These are phyloP conservation scores for Pangasianodon hypophthalmus DNA, from an alignment of 2,113 vertebrate species.

Conservation along the genomic window DNA sequence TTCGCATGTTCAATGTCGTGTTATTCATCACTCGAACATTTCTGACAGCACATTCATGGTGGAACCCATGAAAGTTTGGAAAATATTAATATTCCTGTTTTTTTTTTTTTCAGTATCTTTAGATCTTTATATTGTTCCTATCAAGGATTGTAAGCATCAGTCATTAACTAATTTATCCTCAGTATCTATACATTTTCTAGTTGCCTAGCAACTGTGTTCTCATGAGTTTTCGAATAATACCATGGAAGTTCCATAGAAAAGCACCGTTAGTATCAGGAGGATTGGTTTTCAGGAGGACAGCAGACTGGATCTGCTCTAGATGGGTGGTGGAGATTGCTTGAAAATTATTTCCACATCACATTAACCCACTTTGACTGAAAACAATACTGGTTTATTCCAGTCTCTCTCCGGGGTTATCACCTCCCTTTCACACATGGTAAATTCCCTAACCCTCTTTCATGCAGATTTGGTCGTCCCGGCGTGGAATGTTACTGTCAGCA, in stretches of 20 bases:
- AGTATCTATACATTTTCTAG: not conserved
- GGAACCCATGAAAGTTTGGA: too few species aligned
- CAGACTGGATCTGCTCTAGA: too few species aligned
- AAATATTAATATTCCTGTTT: too few species aligned
- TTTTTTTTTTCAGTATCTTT: not conserved
- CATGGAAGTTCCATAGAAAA: not conserved
- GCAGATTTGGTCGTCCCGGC: constrained; percentile 94
- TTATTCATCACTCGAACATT: too few species aligned
- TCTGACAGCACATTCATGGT: too few species aligned
- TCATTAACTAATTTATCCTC: not conserved
- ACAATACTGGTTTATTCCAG: not conserved
- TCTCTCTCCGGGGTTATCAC: not conserved
- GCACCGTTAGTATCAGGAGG: not conserved
- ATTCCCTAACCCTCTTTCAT: constrained; percentile 81
- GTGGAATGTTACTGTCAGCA: constrained; percentile 99
- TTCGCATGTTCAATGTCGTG: too few species aligned
- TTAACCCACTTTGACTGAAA: not conserved
- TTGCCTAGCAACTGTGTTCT: not conserved
- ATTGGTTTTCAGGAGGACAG: not conserved
- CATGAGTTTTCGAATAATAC: not conserved
- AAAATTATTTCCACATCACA: not conserved
- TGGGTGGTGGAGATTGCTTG: too few species aligned
- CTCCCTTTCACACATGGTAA: not conserved
- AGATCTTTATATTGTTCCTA: not conserved
- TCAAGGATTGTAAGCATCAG: not conserved